Base-by-base conservation (phyloP, 2,888 invertebrate genomes). In the Parascotia fuliginaria region DNA sequence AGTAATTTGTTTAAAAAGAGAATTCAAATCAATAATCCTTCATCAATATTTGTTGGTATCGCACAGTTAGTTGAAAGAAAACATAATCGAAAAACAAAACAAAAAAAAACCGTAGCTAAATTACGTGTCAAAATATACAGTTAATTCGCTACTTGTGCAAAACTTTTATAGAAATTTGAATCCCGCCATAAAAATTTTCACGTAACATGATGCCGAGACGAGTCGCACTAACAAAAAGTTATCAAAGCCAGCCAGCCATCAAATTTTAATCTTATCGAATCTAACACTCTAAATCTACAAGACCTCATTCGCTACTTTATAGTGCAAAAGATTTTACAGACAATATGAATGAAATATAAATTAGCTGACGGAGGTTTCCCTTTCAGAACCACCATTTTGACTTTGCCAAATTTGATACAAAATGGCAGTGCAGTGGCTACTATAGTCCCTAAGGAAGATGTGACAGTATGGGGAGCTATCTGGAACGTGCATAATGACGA, bases 1-100 rank as follows among this genome's bases (percentile, higher is more conserved):
- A 66, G 67, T 14, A 66, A 63, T 34, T 41, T 65, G 13, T 42
- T 60, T 0, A 67, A 57, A 37, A 60, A 27, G 15, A 55, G 60
- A 44, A 38, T 63, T 19, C 47, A 19, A 9, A 38, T 55, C 5
- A 64, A 57, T 42, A 57, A 55, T 3, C 55, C 65, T 9, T 55
- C 60, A 0, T 57, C 60, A 7, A 46, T 45, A 36, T 59, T 65
- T 9, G n/a, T 52, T 9, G 56, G 60, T 7, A 24, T 37, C 32
- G 65, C 51, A 7, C 29, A 41, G 6, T 59, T 65, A 12, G 15
- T 46, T 19, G 67, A 66, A 42, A 52, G 44, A n/a, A 6, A n/a
- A n/a, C n/a, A n/a, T n/a, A n/a, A n/a, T n/a, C n/a, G n/a, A n/a
- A n/a, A n/a, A n/a, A n/a, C n/a, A n/a, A n/a, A n/a, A n/a, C n/a